Evolutionary conservation across 2,113 vertebrate genomes (phyloP), one percentile per base, ranked within the genome.

Genomic region (Lampris megalopsis): DNA sequence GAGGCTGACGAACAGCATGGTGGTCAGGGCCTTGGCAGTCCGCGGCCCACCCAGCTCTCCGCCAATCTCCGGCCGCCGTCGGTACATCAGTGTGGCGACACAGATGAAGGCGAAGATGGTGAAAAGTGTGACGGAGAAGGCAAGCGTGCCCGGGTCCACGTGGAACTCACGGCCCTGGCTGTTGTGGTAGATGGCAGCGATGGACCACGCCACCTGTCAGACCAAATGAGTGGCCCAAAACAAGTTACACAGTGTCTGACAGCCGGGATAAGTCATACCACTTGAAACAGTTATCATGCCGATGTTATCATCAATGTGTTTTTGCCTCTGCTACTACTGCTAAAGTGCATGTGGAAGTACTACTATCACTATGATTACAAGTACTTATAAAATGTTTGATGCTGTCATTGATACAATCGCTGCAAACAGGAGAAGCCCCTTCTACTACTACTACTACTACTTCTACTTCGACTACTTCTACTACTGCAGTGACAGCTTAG

Each of bases 101-200:
- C 90, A 93, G 94, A 99, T 96, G 85, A 99, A 99, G 94, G 98
- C 98, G 95, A 99, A 99, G 91, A 99, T 98, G 94, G 98, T 99
- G 95, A 99, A 99, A 93, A 99, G 97, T 64, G 98, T 99, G 95
- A 99, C 98, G 0, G 98, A 99, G 95, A 99, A 99, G 87, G 98
- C 98, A 92, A 99, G 90, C 0, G 86, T 98, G 90, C 98, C 98
- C 0, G 98, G 97, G 13, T 97, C 94, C 83, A 99, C 98, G 83
- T 49, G 90, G 92, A 99, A 99, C 40, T 94, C 89, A 35, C 92
- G 64, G 73, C 96, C 97, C 0, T 94, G 92, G 1, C 95, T 95
- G 0, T 95, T 92, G 0, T 98, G 97, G 94, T 97, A 98, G 94
- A 99, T 97, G 92, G 98, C 97, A 0, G 98, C 98, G 0, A 99